Base-by-base conservation (phyloP, 2,888 invertebrate species). In the Epistrophe eligans region DNA sequence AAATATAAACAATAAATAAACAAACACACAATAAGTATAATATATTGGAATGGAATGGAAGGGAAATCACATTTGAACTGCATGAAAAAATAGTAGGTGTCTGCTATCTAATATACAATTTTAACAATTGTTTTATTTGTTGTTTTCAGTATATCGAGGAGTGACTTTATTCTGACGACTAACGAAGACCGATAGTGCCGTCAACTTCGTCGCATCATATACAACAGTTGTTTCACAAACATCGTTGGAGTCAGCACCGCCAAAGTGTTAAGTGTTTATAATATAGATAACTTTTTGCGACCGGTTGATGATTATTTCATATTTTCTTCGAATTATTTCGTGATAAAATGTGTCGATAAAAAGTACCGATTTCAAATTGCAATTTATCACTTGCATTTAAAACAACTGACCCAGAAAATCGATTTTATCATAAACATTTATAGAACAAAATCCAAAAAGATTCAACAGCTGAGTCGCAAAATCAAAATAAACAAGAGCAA, bases 381-480 rank as follows among this genome's bases (percentile, higher is more conserved):
- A 32, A 32, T 4, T 4, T 6, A 24, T 32, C 24, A 52, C 17
- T 40, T 40, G 28, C 43, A 77, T 67, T 58, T 24, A 67, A 24
- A 24, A 24, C 74, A 82, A 81, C 60, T 77, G 70, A 55, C 35
- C 13, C 24, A 79, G 64, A 77, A 80, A 80, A 84, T 77, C 71
- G 66, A 84, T 84, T 72, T 48, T 19, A 43, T 19, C 71, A 64
- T 45, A 70, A 66, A 66, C 52, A 62, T 38, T 48, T 13, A 19
- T 17, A 38, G 3, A 19, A 4, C 19, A 35, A 57, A n/a, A 24
- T 24, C 17, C 50, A 11, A 64, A 45, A 67, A 50, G 70, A 84
- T 80, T 80, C 81, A 84, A 84, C 81, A 84, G 84, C 72, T 84
- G 84, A 84, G 80, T 77, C 71, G 43, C 24, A 62, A 38, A 79